Conservation (phyloP, 2,797 vertebrate species). For the Danio kyathit region DNA sequence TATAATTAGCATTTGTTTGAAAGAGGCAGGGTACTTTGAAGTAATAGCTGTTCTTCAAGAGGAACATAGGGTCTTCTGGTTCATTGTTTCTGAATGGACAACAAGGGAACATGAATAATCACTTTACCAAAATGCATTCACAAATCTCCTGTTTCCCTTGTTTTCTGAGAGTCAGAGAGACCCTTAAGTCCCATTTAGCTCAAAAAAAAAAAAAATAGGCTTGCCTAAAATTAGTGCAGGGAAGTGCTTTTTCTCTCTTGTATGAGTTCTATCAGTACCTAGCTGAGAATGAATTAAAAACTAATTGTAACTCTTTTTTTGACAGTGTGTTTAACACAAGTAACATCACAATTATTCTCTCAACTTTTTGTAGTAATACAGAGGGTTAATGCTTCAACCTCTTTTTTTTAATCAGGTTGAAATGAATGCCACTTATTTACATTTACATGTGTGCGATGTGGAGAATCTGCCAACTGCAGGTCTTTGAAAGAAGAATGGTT, state of each 20-base stretch:
- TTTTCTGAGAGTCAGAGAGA: slow-evolving; percentile 1
- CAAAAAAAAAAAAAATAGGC: neutral
- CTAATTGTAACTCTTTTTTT: neutral
- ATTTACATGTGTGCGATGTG: neutral
- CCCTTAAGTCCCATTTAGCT: slow-evolving; percentile 17
- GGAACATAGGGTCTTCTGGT: neutral
- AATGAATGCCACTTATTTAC: neutral
- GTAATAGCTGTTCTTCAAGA: neutral
- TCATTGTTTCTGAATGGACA: slow-evolving; percentile 1
- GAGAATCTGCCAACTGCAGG: neutral
- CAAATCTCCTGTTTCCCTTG: neutral
- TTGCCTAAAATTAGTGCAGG: neutral
- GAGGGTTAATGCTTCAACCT: neutral
- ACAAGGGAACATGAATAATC: neutral
- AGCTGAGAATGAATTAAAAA: neutral
- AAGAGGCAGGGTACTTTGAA: neutral
- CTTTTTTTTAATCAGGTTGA: neutral
- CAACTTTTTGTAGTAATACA: neutral
- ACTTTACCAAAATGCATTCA: neutral
- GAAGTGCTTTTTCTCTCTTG: neutral
- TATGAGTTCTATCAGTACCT: neutral
- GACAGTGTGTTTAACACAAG: neutral
- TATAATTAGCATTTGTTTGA: neutral
- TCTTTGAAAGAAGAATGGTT: neutral
- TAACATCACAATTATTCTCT: neutral